Evolutionary conservation across 2,797 vertebrate genomes (phyloP).

Genomic region (Peromyscus eremicus): DNA sequence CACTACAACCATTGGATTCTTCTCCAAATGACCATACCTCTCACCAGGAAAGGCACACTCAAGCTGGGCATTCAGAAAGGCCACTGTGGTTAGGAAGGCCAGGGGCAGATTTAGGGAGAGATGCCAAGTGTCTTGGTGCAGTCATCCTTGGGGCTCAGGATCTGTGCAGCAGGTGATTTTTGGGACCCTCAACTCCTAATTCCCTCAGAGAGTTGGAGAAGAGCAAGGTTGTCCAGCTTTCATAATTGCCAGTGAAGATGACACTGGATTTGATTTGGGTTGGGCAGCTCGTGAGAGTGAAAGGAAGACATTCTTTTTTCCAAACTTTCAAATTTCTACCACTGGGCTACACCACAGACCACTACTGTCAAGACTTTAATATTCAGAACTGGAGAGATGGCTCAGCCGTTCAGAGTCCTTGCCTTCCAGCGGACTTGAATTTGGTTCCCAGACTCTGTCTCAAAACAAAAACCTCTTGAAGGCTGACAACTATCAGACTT

Average conservation of each 20-base stretch:
- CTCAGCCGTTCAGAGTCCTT: not conserved
- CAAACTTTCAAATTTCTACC: not conserved
- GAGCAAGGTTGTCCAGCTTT: not conserved
- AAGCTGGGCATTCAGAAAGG: not conserved
- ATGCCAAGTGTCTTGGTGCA: not conserved
- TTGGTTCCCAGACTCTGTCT: not conserved
- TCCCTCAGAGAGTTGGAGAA: not conserved
- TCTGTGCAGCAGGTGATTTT: not conserved
- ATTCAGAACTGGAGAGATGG: not conserved
- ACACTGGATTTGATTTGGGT: not conserved
- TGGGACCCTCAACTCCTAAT: not conserved
- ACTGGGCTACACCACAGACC: not conserved
- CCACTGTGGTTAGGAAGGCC: not conserved
- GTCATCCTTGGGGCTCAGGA: not conserved
- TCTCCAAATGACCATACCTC: too few relatives aligned
- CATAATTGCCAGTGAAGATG: not conserved
- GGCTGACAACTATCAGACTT: not conserved
- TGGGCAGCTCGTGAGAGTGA: not conserved
- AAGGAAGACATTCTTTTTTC: not conserved
- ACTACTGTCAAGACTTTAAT: not conserved
- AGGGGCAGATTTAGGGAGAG: not conserved
- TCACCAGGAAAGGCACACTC: not conserved
- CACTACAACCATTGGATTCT: not conserved
- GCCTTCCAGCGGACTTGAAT: not conserved
- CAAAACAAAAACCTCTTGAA: not conserved